Percentiles rank a stretch among this genome's conserved stretches.
Conservation (phyloP, 2,797 vertebrate genomes). For the Eospalax fontanierii region DNA sequence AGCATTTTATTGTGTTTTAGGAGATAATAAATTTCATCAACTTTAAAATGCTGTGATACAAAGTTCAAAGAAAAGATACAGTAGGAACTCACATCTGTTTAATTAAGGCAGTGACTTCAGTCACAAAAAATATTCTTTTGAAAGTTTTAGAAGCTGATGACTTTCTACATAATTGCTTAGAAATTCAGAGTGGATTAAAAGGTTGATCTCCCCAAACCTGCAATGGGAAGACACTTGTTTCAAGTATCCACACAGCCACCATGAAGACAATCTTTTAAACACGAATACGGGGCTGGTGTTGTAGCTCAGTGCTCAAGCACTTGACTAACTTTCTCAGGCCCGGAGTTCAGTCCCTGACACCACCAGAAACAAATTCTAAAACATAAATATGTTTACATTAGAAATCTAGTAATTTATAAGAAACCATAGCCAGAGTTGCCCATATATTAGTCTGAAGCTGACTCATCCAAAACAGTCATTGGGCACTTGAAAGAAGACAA, state of each 20-base stretch:
- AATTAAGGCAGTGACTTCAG: slow-evolving; percentile 32
- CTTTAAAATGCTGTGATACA: slow-evolving; percentile 37
- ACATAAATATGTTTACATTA: neutral
- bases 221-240: neutral
- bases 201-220: neutral
- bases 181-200: neutral
- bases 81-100: slow-evolving; percentile 1
- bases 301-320: neutral
- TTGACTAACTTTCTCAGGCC: neutral
- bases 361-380: neutral
- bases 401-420: neutral
- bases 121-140: slow-evolving; percentile 29
- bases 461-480: neutral
- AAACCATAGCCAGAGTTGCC: neutral
- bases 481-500: neutral
- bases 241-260: neutral
- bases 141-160: slow-evolving; percentile 20
- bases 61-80: slow-evolving; percentile 62
- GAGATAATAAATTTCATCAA: slow-evolving; percentile 45
- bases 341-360: too few species aligned
- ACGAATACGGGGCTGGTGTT: neutral
- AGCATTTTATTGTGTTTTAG: slow-evolving; percentile 64
- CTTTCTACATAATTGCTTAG: slow-evolving; percentile 11
- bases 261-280: neutral
- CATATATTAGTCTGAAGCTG: neutral